Percentiles rank a stretch among this genome's conserved stretches.
These are phyloP conservation scores for Phrynosoma blainvillii DNA, from an alignment of 2,113 vertebrate species.

Conservation along the genomic window DNA sequence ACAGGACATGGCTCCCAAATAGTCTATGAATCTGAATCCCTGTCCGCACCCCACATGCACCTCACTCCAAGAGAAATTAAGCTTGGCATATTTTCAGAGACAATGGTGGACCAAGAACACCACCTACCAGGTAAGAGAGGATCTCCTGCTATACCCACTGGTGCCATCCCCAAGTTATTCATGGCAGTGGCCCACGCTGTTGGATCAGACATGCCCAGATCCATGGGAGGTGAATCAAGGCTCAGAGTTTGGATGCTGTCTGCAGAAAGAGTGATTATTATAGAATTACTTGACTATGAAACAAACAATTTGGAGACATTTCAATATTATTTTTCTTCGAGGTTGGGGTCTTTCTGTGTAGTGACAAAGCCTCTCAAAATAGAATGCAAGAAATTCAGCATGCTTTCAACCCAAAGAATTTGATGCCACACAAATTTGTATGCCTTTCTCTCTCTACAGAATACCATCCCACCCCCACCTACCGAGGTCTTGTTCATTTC, in stretches of 20 bases:
- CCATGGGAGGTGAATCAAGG: slow-evolving; percentile 87
- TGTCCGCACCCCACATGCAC: not conserved
- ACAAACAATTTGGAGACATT: not conserved
- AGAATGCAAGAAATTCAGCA: not conserved
- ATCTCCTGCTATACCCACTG: slow-evolving; percentile 89
- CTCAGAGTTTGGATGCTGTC: slow-evolving; percentile 86
- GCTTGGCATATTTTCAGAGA: not conserved
- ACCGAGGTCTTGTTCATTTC: not conserved
- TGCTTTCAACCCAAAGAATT: not conserved
- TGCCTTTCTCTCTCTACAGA: not conserved
- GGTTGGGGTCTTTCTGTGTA: not conserved
- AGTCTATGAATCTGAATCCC: too few relatives aligned
- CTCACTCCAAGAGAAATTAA: too few relatives aligned
- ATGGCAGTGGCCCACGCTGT: slow-evolving; percentile 94
- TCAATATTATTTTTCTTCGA: not conserved
- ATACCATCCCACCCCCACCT: too few relatives aligned
- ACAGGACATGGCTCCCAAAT: not conserved
- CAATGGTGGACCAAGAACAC: slow-evolving; percentile 10
- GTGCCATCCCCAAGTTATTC: slow-evolving; percentile 96
- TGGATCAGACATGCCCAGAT: slow-evolving; percentile 92
- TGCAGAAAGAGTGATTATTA: slow-evolving; percentile 65
- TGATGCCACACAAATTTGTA: not conserved
- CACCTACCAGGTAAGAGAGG: slow-evolving; percentile 89
- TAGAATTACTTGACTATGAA: not conserved
- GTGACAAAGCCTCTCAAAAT: not conserved